Percentiles rank a stretch among this genome's conserved stretches.
Evolutionary conservation across 2,797 vertebrate genomes (phyloP).

Genomic region (Sebastes iracundus): DNA sequence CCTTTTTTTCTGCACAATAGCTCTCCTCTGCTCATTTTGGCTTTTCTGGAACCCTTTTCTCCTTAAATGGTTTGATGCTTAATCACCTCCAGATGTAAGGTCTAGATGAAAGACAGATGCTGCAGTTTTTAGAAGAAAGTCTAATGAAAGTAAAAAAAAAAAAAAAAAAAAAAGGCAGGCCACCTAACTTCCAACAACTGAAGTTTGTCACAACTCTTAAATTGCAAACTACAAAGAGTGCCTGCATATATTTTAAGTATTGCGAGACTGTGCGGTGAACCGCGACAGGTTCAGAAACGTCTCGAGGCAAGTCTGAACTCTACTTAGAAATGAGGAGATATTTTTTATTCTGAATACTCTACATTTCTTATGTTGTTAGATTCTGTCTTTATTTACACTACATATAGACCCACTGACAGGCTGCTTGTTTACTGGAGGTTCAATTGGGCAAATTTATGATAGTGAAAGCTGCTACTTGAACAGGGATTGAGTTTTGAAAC

Average conservation of each 20-base stretch:
- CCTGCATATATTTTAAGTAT: background rate
- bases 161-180: constrained; percentile 22
- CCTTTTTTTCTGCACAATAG: constrained; percentile 35
- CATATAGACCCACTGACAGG: background rate
- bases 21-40: constrained; percentile 53
- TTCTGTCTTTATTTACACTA: background rate
- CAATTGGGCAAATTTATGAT: constrained; percentile 24
- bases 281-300: background rate
- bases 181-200: constrained; percentile 53
- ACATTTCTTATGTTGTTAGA: background rate
- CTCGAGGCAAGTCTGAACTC: background rate
- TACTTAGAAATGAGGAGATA: background rate
- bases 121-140: constrained; percentile 56
- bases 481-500: constrained; percentile 8
- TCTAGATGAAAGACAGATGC: constrained; percentile 80
- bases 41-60: constrained; percentile 61
- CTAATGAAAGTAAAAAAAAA: constrained; percentile 49
- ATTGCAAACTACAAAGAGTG: constrained; percentile 51
- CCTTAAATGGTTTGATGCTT: constrained; percentile 75
- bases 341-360: constrained; percentile 1
- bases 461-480: constrained; percentile 16
- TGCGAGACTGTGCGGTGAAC: background rate
- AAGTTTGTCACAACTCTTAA: constrained; percentile 50
- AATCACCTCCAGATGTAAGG: constrained; percentile 81
- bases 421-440: constrained; percentile 16